A percentile compares a stretch with the other conserved stretches of the same genome.
Conservation (phyloP, 2,888 invertebrate genomes). For the Dinocampus coccinellae region DNA sequence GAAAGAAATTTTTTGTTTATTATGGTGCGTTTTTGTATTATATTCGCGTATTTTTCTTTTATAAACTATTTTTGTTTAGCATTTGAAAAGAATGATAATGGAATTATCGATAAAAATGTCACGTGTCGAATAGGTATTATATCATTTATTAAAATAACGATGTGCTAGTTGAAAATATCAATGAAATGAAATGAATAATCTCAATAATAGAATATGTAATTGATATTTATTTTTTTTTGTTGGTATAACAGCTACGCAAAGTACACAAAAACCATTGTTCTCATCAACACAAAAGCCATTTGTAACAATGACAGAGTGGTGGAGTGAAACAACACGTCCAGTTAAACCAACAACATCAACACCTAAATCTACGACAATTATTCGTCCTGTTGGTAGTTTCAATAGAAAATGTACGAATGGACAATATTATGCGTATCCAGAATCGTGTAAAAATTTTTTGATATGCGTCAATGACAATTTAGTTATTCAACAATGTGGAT, state of each 20-base stretch:
- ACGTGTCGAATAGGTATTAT: slow-evolving; percentile 1
- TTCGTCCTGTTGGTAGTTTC: slow-evolving; percentile 42
- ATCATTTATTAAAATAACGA: background rate
- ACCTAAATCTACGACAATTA: slow-evolving; percentile 40
- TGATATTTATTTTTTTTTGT: background rate
- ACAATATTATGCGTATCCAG: slow-evolving; percentile 80
- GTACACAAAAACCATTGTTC: slow-evolving; percentile 38
- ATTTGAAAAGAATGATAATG: slow-evolving; percentile 6
- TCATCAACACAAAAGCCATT: slow-evolving; percentile 27
- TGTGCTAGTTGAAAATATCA: background rate
- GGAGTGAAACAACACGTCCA: slow-evolving; percentile 30
- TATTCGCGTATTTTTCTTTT: slow-evolving; percentile 4
- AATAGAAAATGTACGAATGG: slow-evolving; percentile 75
- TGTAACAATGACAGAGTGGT: slow-evolving; percentile 18
- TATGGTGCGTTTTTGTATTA: slow-evolving; percentile 17
- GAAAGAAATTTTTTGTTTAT: background rate
- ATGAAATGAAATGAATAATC: background rate
- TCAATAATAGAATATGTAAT: slow-evolving; percentile 1
- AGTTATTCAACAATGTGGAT: slow-evolving; percentile 80
- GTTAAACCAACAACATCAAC: slow-evolving; percentile 47
- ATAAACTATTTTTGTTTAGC: slow-evolving; percentile 7
- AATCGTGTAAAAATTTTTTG: slow-evolving; percentile 79
- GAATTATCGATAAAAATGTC: slow-evolving; percentile 1
- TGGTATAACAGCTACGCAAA: slow-evolving; percentile 37
- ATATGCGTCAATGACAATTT: slow-evolving; percentile 83